A percentile compares a stretch with the other conserved stretches of the same genome.
Evolutionary conservation across 2,113 vertebrate species (phyloP).

Genomic region (Dromaius novaehollandiae): DNA sequence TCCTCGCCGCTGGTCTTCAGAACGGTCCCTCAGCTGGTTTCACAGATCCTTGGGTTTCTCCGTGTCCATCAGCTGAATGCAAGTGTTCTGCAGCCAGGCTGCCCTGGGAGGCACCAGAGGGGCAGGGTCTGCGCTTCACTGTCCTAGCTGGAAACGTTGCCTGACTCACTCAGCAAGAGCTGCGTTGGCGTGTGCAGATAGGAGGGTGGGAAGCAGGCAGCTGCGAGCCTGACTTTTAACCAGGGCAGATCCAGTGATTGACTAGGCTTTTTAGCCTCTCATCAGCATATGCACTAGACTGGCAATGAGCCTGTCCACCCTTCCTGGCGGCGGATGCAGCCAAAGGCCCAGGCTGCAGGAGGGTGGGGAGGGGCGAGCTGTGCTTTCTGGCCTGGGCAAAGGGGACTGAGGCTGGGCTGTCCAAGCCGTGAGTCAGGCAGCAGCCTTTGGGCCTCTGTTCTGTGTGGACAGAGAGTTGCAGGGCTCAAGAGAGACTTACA

Average conservation of each 20-base stretch:
- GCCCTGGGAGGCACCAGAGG: neutral
- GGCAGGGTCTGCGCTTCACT: neutral
- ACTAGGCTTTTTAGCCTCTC: neutral
- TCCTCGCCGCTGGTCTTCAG: neutral
- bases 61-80: neutral
- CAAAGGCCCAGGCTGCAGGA: neutral
- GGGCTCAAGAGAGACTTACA: neutral
- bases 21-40: neutral
- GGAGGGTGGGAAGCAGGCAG: neutral
- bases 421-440: neutral
- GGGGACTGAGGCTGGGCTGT: neutral
- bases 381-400: neutral
- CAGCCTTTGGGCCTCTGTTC: neutral
- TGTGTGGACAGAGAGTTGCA: neutral
- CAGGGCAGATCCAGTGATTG: neutral
- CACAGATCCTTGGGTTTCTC: neutral
- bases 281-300: too few relatives aligned
- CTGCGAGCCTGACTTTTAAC: neutral
- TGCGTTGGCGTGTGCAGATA: neutral
- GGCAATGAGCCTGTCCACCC: neutral
- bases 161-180: neutral
- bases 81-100: neutral
- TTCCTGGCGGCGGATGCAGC: neutral
- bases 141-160: neutral
- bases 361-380: neutral